Percentiles rank a stretch among this genome's conserved stretches.
phyloP scores from a whole-genome alignment of 2,888 invertebrate genomes.

The Machimus atricapillus region DNA sequence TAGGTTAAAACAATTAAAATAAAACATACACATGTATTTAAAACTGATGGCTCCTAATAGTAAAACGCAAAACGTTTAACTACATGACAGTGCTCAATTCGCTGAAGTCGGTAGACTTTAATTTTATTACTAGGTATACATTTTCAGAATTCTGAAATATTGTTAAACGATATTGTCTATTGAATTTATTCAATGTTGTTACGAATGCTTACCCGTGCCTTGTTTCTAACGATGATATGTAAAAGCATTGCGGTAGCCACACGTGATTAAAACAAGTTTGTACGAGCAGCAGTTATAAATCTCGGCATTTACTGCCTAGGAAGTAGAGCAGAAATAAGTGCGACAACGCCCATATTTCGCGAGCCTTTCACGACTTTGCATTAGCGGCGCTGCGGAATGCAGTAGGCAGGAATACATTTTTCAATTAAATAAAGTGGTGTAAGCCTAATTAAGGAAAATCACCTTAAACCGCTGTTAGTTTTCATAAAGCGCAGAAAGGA shows the following conservation, averaged over 20 bases:
- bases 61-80: too few relatives aligned
- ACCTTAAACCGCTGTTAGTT: background rate
- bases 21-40: too few relatives aligned
- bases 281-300: background rate
- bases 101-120: too few relatives aligned
- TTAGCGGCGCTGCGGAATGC: background rate
- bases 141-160: too few relatives aligned
- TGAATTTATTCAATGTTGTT: background rate
- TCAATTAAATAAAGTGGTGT: slow-evolving; percentile 3
- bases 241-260: background rate
- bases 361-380: background rate
- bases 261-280: background rate
- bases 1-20: too few relatives aligned
- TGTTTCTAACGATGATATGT: background rate
- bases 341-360: background rate
- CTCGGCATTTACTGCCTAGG: background rate
- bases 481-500: background rate
- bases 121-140: too few relatives aligned
- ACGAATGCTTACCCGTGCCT: background rate
- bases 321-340: background rate
- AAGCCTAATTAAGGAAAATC: slow-evolving; percentile 10
- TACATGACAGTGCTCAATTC: too few relatives aligned
- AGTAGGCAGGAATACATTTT: background rate
- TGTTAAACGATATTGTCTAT: background rate
- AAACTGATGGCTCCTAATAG: too few relatives aligned